Base-by-base conservation (phyloP, 2,888 invertebrate species). In the Trachelus iudaicus region DNA sequence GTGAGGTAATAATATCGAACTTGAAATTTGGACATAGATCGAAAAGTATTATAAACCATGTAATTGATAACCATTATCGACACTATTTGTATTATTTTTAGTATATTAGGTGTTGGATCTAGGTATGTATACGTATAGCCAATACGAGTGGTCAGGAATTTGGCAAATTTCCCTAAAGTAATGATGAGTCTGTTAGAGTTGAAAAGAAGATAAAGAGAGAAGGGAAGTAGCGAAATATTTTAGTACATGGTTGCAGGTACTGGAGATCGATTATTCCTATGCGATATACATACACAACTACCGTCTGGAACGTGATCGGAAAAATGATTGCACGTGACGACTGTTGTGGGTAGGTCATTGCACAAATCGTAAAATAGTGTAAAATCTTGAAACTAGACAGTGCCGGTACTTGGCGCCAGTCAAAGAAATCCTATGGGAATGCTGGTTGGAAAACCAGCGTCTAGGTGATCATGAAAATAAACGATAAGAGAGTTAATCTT, bases 241-340 rank as follows among this genome's bases (percentile, higher is more conserved):
- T 56, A 56, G 15, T 56, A 56, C 56, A 56, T 56, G 56, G 23
- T 56, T 56, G 56, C 2, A 23, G 15, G 15, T 56, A 56, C 23
- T 56, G 56, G 2, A 23, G 56, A 9, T 56, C 56, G 56, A 56
- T 56, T 56, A 56, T 56, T 56, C 23, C 56, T 56, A 56, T 56
- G 9, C 2, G 56, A 56, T 40, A 40, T 40, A 40, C 15, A 40
- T 23, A 56, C 56, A 23, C 23, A 56, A 56, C 56, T 15, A 56
- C 31, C 11, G 71, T 31, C 71, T 71, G 31, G 71, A 71, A 71
- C 71, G 71, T 71, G 71, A 71, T 31, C 31, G 71, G 71, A 71
- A 71, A 71, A 23, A 31, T 33, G 71, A 71, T 33, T 33, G n/a
- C 23, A 56, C 23, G 1, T 23, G 9, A 56, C 15, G 23, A 56